Conservation (phyloP, 37 sponge, comb jelly and placozoan species). For the Cliona cf. orientalis region DNA sequence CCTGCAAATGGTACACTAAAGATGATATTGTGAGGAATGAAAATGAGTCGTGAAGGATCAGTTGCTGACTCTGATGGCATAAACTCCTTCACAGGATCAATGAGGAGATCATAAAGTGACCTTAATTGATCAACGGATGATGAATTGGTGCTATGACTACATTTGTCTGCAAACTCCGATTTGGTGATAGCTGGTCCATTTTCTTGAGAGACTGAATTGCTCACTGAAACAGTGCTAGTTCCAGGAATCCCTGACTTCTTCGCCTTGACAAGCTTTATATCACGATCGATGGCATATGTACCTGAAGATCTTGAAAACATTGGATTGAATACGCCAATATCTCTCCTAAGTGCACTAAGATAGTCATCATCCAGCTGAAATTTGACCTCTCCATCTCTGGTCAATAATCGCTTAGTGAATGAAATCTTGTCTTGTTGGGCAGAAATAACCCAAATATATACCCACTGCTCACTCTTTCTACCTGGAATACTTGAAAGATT, state of each 20-base stretch:
- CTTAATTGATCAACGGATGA: background rate
- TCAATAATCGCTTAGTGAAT: background rate
- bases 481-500: too few species aligned
- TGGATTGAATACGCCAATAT: background rate
- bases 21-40: slow-evolving; percentile 50
- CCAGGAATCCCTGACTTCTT: too few species aligned
- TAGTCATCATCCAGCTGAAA: background rate
- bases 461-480: too few species aligned
- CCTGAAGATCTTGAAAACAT: too few species aligned
- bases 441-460: background rate
- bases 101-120: background rate
- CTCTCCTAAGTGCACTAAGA: background rate
- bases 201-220: too few species aligned
- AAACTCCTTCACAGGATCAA: background rate
- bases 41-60: slow-evolving; percentile 5
- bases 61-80: too few species aligned
- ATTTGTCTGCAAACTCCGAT: too few species aligned
- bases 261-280: too few species aligned
- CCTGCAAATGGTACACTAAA: slow-evolving; percentile 57
- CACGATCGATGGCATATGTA: too few species aligned
- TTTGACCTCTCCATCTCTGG: background rate
- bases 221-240: too few species aligned
- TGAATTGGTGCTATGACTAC: too few species aligned
- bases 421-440: background rate
- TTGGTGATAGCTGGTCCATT: too few species aligned